Base-by-base conservation (phyloP, 92 coral and sea anemone species). In the Porites rus region DNA sequence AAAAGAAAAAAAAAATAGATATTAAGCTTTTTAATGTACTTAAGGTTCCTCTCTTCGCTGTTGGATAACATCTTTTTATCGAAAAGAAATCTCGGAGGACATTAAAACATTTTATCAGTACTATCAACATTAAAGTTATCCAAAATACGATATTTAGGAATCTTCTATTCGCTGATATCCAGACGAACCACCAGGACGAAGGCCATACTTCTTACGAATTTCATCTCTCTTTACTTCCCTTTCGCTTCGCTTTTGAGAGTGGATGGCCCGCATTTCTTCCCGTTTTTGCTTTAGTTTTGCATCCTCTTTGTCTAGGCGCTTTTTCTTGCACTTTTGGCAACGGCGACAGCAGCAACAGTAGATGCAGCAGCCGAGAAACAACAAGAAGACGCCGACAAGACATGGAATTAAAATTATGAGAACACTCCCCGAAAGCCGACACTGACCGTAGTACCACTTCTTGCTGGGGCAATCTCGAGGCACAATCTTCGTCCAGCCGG, bases 311-410 rank as follows among this genome's bases (percentile, higher is more conserved):
- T 95, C 98, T 72, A 91, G 91, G 70, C 96, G 94, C 62, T 95
- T 94, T 81, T 92, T 86, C 82, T 73, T 91, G 89, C 93, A 92
- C 52, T 91, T 88, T 16, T 89, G 89, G 79, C 88, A 93, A 11
- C 94, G 93, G 3, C 99, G 98, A 90, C 99, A 97, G 78, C 99
- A 97, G 79, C 98, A 97, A 79, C 99, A 97, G 87, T 97, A 97
- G 72, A 97, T 85, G 62, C 97, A 95, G 84, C 98, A 95, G 16
- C 99, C 94, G 21, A 95, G 67, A 69, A 95, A 92, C n/a, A 95
- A 21, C 88, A 97, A 86, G 74, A 92, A 66, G 31, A 89, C 92
- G 8, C 89, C 98, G 56, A 85, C 98, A 6, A 97, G 17, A 11
- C 90, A 86, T 1, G 99, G 99, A 0, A 97, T 78, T 74, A 97